Evolutionary conservation across 2,888 invertebrate species (phyloP).

Genomic region (Ceramica pisi): DNA sequence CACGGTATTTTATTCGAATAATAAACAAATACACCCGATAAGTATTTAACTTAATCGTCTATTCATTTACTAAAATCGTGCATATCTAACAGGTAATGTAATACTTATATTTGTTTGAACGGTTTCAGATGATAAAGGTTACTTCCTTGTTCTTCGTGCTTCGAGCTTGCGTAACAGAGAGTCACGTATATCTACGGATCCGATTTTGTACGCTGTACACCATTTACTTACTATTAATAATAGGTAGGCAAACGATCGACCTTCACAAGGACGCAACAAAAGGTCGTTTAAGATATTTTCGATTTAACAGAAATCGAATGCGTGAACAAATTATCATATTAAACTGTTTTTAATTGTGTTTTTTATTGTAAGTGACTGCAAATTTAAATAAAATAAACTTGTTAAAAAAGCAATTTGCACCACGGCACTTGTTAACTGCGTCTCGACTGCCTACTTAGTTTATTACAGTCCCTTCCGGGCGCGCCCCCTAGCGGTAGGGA

Average conservation of each 20-base stretch:
- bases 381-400: slow-evolving; percentile 69
- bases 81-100: slow-evolving; percentile 82
- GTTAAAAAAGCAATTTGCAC: slow-evolving; percentile 76
- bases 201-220: slow-evolving; percentile 74
- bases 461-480: slow-evolving; percentile 70
- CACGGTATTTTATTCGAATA: slow-evolving; percentile 66
- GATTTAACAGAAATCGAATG: slow-evolving; percentile 68
- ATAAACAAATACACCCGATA: slow-evolving; percentile 64
- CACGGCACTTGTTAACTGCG: slow-evolving; percentile 68
- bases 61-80: slow-evolving; percentile 80
- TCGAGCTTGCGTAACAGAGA: slow-evolving; percentile 81
- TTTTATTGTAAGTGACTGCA: slow-evolving; percentile 68
- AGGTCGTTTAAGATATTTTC: slow-evolving; percentile 74
- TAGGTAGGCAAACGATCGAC: slow-evolving; percentile 81
- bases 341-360: slow-evolving; percentile 59
- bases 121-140: slow-evolving; percentile 87
- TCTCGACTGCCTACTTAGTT: slow-evolving; percentile 73
- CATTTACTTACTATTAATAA: slow-evolving; percentile 72
- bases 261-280: slow-evolving; percentile 85
- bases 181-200: slow-evolving; percentile 79
- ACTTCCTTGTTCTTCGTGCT: slow-evolving; percentile 84
- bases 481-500: slow-evolving; percentile 54
- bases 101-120: slow-evolving; percentile 85
- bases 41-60: slow-evolving; percentile 66
- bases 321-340: slow-evolving; percentile 67